These are phyloP conservation scores for Pogonocherus hispidulus DNA, from an alignment of 2,888 invertebrate genomes.

Conservation along the genomic window DNA sequence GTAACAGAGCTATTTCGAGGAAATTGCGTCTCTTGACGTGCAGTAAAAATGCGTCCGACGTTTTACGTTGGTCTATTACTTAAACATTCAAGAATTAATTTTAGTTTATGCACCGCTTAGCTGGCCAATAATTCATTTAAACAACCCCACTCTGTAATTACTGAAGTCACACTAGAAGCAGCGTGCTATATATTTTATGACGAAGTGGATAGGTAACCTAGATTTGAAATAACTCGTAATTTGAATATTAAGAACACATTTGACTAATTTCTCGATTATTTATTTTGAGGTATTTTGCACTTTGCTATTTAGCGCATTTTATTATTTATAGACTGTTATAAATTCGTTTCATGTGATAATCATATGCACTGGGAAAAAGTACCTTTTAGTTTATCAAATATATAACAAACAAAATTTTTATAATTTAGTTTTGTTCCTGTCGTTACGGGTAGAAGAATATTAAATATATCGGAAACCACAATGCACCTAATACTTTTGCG, in stretches of 20 bases:
- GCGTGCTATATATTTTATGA: conserved; percentile 7
- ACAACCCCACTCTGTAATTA: not conserved
- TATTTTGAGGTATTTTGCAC: conserved; percentile 10
- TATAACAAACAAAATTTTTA: no score
- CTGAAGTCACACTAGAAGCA: not conserved
- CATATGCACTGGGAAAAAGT: no score
- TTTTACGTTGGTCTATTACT: not conserved
- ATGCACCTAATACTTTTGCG: no score
- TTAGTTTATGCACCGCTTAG: no score
- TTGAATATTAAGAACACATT: conserved; percentile 9
- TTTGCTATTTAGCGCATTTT: not conserved
- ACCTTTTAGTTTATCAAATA: no score
- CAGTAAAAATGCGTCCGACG: not conserved
- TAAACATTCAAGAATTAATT: not conserved
- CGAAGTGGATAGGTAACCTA: conserved; percentile 22
- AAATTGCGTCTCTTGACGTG: not conserved
- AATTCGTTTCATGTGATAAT: not conserved
- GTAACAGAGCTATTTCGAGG: conserved; percentile 2
- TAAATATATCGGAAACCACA: no score
- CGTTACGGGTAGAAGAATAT: no score
- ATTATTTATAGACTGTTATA: conserved; percentile 1
- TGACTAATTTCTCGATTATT: conserved; percentile 16
- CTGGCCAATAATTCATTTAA: not conserved
- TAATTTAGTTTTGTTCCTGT: no score
- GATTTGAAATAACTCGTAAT: conserved; percentile 21